Conservation (phyloP, 2,888 invertebrate species). For the Apotomis capreana region DNA sequence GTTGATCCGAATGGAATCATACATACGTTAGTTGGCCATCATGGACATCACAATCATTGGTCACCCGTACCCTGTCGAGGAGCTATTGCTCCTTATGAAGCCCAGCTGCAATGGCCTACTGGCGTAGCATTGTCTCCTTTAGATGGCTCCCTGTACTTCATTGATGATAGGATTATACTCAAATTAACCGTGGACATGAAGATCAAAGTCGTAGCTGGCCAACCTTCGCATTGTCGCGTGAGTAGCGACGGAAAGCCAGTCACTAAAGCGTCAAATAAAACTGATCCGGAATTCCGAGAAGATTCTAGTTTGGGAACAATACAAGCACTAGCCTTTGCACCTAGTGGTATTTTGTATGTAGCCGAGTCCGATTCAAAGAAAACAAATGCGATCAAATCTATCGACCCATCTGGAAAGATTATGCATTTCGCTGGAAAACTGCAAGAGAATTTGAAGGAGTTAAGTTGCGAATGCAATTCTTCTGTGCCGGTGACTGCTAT, state of each 20-base stretch:
- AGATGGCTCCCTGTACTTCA: constrained; percentile 96
- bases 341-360: constrained; percentile 95
- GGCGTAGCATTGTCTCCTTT: constrained; percentile 96
- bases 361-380: constrained; percentile 96
- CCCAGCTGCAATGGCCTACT: constrained; percentile 99
- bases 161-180: constrained; percentile 96
- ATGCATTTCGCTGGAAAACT: constrained; percentile 96
- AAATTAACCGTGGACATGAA: constrained; percentile 96
- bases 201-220: constrained; percentile 97
- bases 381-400: constrained; percentile 91
- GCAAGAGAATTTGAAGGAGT: constrained; percentile 83
- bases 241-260: constrained; percentile 79
- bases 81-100: constrained; percentile 92
- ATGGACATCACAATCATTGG: constrained; percentile 97
- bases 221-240: constrained; percentile 93
- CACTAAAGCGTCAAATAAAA: constrained; percentile 68
- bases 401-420: constrained; percentile 95
- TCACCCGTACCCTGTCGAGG: constrained; percentile 96
- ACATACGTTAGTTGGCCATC: constrained; percentile 97
- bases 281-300: constrained; percentile 82
- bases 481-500: constrained; percentile 81
- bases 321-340: constrained; percentile 94
- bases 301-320: constrained; percentile 92
- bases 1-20: constrained; percentile 96
- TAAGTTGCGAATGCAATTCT: constrained; percentile 84